These are phyloP conservation scores for Phrynosoma blainvillii DNA, from an alignment of 2,113 vertebrate species.

Conservation along the genomic window DNA sequence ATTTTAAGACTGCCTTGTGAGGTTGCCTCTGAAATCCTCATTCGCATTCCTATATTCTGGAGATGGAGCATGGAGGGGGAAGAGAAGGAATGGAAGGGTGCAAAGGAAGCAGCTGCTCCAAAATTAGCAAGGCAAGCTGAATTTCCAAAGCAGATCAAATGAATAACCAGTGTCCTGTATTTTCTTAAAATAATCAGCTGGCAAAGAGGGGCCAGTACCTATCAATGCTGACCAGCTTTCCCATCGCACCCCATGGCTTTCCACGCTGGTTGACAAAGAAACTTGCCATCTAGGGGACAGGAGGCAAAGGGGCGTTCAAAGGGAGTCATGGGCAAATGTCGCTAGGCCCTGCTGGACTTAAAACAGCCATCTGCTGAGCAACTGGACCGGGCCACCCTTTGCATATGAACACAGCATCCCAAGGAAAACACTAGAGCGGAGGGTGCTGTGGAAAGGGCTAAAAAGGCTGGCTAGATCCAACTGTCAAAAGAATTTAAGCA, in stretches of 20 bases:
- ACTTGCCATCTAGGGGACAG: constrained; percentile 42
- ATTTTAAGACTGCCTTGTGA: constrained; percentile 23
- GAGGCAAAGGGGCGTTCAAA: background rate
- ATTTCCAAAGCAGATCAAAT: constrained; percentile 29
- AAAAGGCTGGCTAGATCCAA: background rate
- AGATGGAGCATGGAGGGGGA: constrained; percentile 27
- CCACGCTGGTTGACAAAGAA: constrained; percentile 18
- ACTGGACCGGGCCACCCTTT: background rate
- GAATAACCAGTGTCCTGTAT: constrained; percentile 5
- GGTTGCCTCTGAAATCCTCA: constrained; percentile 35
- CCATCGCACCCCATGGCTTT: constrained; percentile 7
- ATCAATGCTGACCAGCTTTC: background rate
- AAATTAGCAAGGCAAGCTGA: background rate
- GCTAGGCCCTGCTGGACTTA: too few relatives aligned
- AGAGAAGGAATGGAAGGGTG: background rate
- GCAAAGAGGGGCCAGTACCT: background rate
- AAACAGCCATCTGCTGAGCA: too few relatives aligned
- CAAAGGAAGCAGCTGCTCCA: constrained; percentile 43
- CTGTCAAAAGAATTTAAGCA: background rate
- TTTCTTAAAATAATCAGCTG: background rate
- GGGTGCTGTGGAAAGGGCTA: background rate
- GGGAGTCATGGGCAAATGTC: background rate
- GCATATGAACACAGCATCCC: background rate
- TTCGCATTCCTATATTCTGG: constrained; percentile 21
- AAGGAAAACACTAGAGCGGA: background rate